A percentile compares a stretch with the other conserved stretches of the same genome.
Evolutionary conservation across 2,797 vertebrate species (phyloP).

Genomic region (Mormyrops attenuatus): DNA sequence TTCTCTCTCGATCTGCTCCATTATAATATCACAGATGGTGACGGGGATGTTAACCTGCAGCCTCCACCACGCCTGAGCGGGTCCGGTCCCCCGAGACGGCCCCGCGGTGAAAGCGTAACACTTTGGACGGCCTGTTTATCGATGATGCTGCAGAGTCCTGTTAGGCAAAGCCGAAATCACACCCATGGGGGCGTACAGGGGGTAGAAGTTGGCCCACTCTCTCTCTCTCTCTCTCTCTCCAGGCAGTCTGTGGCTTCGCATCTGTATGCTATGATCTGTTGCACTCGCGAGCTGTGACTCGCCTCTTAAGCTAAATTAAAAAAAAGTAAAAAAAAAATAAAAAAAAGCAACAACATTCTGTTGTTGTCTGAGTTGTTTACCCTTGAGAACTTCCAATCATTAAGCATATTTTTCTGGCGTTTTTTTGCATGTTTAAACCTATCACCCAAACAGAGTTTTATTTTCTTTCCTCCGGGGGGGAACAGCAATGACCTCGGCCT

Average conservation of each 20-base stretch:
- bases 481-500: background rate
- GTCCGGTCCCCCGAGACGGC: background rate
- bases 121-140: background rate
- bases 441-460: background rate
- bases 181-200: background rate
- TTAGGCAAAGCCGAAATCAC: background rate
- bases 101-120: background rate
- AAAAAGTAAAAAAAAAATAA: background rate
- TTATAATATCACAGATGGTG: constrained; percentile 2
- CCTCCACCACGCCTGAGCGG: background rate
- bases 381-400: constrained; percentile 10
- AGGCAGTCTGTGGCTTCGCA: background rate
- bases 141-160: background rate
- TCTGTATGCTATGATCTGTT: background rate
- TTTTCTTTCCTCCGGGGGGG: background rate
- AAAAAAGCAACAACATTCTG: background rate
- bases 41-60: background rate
- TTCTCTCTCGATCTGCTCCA: background rate
- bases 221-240: background rate
- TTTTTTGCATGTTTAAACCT: background rate
- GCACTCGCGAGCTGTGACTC: background rate
- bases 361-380: background rate
- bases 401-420: background rate
- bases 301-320: background rate
- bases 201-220: background rate